Evolutionary conservation across 2,888 invertebrate species (phyloP).

Genomic region (Sycophila texana): DNA sequence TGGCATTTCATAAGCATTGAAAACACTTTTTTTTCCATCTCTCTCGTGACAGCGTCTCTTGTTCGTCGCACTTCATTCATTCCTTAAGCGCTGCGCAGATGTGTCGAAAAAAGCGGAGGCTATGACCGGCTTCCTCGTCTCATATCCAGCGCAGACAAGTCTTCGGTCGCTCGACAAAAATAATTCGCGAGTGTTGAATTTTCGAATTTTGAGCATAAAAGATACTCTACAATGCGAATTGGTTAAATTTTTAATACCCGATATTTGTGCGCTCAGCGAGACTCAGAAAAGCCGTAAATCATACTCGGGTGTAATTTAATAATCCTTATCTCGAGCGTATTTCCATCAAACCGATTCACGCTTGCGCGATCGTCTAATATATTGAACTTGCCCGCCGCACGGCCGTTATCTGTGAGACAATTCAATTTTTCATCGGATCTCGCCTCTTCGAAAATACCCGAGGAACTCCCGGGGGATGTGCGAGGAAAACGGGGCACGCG

Average conservation of each 20-base stretch:
- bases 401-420: slow-evolving; percentile 36
- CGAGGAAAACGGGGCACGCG: slow-evolving; percentile 23
- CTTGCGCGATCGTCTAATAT: slow-evolving; percentile 36
- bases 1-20: background rate
- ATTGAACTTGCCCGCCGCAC: background rate
- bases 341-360: slow-evolving; percentile 39
- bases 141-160: background rate
- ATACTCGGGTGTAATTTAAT: slow-evolving; percentile 27
- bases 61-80: background rate
- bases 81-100: background rate
- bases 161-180: background rate
- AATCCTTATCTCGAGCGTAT: slow-evolving; percentile 31
- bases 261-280: background rate
- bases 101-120: background rate
- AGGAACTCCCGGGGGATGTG: slow-evolving; percentile 31
- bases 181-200: background rate
- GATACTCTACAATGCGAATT: background rate
- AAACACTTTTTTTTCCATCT: background rate
- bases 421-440: slow-evolving; percentile 44
- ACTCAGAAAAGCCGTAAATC: slow-evolving; percentile 8
- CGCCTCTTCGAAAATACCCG: slow-evolving; percentile 17
- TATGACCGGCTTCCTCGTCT: background rate
- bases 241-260: too few relatives aligned
- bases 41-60: slow-evolving; percentile 1
- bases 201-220: background rate